Conservation (phyloP, 2,113 vertebrate species). For the Mus pahari region DNA sequence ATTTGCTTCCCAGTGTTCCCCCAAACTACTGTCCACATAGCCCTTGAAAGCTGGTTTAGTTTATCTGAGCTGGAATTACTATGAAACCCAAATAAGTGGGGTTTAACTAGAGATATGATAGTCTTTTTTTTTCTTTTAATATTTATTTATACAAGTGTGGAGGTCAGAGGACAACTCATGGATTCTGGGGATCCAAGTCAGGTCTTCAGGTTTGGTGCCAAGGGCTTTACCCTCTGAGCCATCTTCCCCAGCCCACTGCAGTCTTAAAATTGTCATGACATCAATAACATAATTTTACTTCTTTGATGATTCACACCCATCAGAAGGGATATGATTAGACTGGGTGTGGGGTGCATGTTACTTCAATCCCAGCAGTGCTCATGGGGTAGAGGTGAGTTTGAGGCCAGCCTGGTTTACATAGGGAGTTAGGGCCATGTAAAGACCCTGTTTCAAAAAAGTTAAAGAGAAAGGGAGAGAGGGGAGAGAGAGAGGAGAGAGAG, state of each 20-base stretch:
- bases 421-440: background rate
- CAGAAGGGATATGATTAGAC: background rate
- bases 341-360: background rate
- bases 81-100: slow-evolving; percentile 23
- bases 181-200: background rate
- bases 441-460: background rate
- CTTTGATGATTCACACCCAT: background rate
- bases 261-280: background rate
- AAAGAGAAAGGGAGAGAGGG: too few species aligned
- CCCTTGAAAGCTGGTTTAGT: background rate
- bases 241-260: background rate
- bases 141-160: background rate
- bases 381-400: background rate
- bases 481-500: background rate
- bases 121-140: background rate
- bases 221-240: background rate
- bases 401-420: background rate
- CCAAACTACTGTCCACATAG: background rate
- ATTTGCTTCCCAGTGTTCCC: slow-evolving; percentile 17
- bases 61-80: slow-evolving; percentile 52
- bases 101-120: background rate
- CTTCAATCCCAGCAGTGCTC: background rate
- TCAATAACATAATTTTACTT: slow-evolving; percentile 35
- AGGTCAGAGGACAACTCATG: background rate
- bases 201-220: background rate